Evolutionary conservation across 2,113 vertebrate species (phyloP), one percentile per base, ranked within the genome.

Genomic region (Typhlomys cinereus): DNA sequence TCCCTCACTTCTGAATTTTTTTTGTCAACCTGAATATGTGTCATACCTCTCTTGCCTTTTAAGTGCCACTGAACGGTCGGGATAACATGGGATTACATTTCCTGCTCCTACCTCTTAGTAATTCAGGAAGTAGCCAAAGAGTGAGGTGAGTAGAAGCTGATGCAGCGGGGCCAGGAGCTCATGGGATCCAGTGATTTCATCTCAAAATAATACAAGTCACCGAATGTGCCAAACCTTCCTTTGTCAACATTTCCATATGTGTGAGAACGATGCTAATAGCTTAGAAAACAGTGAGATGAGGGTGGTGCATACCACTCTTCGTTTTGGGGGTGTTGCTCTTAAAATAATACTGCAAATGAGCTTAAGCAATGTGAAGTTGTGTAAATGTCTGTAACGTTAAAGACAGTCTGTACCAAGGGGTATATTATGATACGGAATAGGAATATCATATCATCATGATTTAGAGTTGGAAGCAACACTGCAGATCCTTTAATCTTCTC

Each of bases 1-100:
- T 57, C n/a, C 36, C n/a, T 85, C 31, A 17, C 29, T 91, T 92
- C 62, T 92, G 67, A 87, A 93, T 71, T 64, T 92, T 64, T 92
- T 84, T 36, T 86, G 66, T 78, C 61, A 66, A 50, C 41, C 27
- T 71, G 52, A 54, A 23, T 48, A 81, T 11, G 9, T 20, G 29
- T 41, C 59, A n/a, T 36, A 44, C 12, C 11, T 93, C 85, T 75
- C 78, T 94, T 81, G n/a, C 48, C 73, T 48, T 62, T 12, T 18
- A 59, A 73, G 64, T 71, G 12, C 66, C 50, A 18, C 61, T 59
- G 62, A 52, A 44, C 29, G 69, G 36, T 50, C 46, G 74, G 75
- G 71, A 70, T 87, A 70, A 69, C 15, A 4, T 34, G 17, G 61
- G 67, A 82, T 93, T 86, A 50, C 59, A 13, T 79, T 59, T 52